Conservation (phyloP, 2,888 invertebrate species). For the Protonemura montana region DNA sequence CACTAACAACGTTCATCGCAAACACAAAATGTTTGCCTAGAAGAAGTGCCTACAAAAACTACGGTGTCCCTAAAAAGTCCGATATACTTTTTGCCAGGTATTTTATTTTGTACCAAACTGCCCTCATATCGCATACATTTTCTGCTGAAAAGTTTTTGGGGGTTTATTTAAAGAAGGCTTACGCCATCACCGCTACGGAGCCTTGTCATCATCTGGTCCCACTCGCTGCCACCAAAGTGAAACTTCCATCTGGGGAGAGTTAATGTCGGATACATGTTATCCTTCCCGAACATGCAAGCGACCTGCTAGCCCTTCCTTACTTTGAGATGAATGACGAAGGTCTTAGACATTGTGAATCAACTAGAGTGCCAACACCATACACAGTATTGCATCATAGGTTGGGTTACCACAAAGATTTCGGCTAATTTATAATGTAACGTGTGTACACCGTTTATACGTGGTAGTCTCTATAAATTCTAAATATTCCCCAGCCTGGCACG, state of each 20-base stretch:
- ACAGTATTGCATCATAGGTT: neutral
- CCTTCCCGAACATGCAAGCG: neutral
- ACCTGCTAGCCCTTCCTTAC: neutral
- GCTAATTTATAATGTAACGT: slow-evolving; percentile 7
- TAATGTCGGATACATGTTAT: slow-evolving; percentile 12
- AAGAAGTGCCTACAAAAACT: neutral
- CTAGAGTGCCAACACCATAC: neutral
- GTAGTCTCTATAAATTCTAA: neutral
- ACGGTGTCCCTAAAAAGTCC: neutral
- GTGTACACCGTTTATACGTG: neutral
- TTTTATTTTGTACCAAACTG: neutral
- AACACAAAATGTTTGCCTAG: neutral
- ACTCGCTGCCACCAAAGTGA: neutral
- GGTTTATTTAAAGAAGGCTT: neutral
- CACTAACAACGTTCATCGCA: neutral
- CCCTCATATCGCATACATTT: neutral
- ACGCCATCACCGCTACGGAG: neutral
- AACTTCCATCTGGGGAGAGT: neutral
- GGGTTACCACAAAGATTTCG: neutral
- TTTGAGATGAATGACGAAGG: neutral
- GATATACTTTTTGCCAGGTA: neutral
- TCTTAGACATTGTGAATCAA: neutral
- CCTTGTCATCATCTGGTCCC: neutral
- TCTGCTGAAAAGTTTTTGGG: neutral
- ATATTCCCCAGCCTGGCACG: neutral